These are phyloP conservation scores for Anastatus disparis DNA, from an alignment of 1,140 invertebrate species.

Conservation along the genomic window DNA sequence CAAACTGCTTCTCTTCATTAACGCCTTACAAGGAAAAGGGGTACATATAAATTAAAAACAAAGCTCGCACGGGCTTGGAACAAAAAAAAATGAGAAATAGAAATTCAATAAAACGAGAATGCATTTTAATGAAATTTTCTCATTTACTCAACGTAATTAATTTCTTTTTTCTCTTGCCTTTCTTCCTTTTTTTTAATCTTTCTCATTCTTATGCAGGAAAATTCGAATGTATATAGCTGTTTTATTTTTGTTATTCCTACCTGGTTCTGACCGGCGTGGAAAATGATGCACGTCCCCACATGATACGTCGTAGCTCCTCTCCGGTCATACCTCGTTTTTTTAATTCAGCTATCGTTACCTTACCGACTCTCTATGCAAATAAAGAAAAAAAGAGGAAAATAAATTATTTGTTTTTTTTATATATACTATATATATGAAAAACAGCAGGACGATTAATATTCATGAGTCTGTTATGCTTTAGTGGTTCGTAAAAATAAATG, in stretches of 20 bases:
- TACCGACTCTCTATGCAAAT: constrained; percentile 78
- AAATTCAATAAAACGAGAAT: constrained; percentile 27
- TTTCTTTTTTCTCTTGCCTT: no score
- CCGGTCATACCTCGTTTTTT: constrained; percentile 86
- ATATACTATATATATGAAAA: neutral
- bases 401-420: no score
- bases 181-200: no score
- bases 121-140: constrained; percentile 34
- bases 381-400: no score
- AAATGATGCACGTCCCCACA: constrained; percentile 89
- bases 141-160: constrained; percentile 7
- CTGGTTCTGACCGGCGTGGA: constrained; percentile 83
- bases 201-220: no score
- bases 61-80: neutral
- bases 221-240: neutral
- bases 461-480: no score
- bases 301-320: constrained; percentile 83
- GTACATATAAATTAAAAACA: constrained; percentile 9
- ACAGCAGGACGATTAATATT: constrained; percentile 25
- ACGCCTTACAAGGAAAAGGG: neutral
- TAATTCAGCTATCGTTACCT: constrained; percentile 85
- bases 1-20: neutral
- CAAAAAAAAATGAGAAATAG: neutral
- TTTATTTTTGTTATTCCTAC: no score
- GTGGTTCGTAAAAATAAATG: no score